Evolutionary conservation across 1,140 invertebrate species (phyloP), one percentile per base, ranked within the genome.

Genomic region (Drosophila sechellia): DNA sequence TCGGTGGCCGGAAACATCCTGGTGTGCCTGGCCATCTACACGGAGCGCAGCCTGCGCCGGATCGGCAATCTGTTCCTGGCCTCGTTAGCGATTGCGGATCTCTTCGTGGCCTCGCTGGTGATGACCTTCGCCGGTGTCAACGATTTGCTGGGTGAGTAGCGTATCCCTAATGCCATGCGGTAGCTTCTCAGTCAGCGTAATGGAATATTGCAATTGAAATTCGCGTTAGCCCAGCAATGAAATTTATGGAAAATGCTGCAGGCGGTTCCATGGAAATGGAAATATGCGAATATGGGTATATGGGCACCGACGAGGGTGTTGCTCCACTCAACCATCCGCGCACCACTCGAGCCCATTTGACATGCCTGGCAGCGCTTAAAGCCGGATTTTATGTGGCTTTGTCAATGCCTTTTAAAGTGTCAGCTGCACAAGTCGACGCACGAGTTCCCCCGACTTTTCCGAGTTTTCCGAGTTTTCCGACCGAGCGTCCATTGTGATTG

Each of bases 41-140:
- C 97, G 12, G 98, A 99, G 93, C 94, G 98, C 31, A 96, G 97
- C 13, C 94, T 99, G 56, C 95, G 98, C 84, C 94, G 97, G 84
- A 97, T 99, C 76, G 98, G 97, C 56, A 99, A 99, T 93, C 94
- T 99, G 66, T 99, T 99, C 93, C 94, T 99, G 79, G 98, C 98
- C 20, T 99, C 98, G 4, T 93, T 99, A 73, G 98, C 98, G 22
- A 97, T 99, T 65, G 98, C 98, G 48, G 98, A 99, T 93, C 95
- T 99, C 74, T 96, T 99, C 81, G 98, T 99, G 22, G 98, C 98
- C 37, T 96, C 96, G 52, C 94, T 98, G 81, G 98, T 99, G 63
- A 98, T 98, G 97, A 97, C 97, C 25, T 98, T 98, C 87, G 97
- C 96, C 39, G 95, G 96, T 46, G 95, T 97, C 78, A 97, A 98